Percentiles rank a stretch among this genome's conserved stretches.
Evolutionary conservation across 2,113 vertebrate species (phyloP).

Genomic region (Gymnarchus niloticus): DNA sequence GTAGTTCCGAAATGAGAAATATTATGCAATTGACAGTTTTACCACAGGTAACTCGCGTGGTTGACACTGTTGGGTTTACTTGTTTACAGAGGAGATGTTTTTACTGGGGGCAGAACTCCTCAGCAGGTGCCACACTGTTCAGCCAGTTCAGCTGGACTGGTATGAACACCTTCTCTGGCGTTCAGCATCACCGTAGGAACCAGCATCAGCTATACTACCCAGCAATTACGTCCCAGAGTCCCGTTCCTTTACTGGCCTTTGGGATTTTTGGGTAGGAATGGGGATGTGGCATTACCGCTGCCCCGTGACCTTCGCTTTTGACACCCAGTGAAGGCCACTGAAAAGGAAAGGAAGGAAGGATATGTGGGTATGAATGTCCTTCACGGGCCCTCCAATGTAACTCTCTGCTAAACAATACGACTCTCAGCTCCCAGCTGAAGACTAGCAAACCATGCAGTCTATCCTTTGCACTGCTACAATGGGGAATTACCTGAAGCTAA

Average conservation of each 20-base stretch:
- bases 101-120: background rate
- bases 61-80: background rate
- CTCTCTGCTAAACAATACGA: no score
- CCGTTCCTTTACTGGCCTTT: background rate
- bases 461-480: background rate
- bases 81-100: background rate
- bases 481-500: background rate
- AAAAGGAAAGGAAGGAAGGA: no score
- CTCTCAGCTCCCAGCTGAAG: no score
- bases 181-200: background rate
- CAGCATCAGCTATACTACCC: background rate
- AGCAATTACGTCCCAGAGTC: background rate
- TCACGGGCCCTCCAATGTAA: no score
- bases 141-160: background rate
- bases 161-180: no score
- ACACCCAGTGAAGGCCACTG: no score
- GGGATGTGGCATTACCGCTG: no score
- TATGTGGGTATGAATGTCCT: no score
- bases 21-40: slow-evolving; percentile 4
- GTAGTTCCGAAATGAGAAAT: background rate
- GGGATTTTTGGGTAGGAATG: background rate
- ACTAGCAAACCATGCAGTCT: no score
- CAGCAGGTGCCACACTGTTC: background rate
- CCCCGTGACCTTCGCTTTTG: no score
- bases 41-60: background rate